phyloP scores from a whole-genome alignment of 2,113 vertebrate genomes.

The Dolichallabes microphthalmus region DNA sequence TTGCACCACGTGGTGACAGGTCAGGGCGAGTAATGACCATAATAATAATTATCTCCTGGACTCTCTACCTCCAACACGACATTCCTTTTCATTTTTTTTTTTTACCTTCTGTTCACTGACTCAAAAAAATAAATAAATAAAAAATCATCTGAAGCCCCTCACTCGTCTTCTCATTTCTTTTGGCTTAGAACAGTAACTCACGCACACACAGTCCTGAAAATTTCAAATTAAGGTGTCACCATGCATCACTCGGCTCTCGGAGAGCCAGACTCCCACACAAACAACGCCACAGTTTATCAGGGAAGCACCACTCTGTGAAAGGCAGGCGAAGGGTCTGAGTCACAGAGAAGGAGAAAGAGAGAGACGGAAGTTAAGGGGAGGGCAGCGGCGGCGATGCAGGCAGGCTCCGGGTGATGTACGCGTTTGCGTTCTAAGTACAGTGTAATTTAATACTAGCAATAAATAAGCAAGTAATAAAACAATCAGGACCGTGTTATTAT shows the following conservation, averaged over 20 bases:
- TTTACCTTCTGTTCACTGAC: conserved; percentile 50
- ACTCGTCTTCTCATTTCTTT: conserved; percentile 23
- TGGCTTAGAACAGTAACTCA: conserved; percentile 13
- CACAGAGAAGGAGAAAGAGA: conserved; percentile 14
- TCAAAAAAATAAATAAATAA: conserved; percentile 47
- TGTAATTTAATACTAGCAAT: not conserved
- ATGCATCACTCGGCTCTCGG: conserved; percentile 53
- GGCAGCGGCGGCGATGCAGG: not conserved
- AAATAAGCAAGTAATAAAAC: not conserved
- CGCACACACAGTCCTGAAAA: conserved; percentile 44
- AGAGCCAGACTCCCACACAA: conserved; percentile 54
- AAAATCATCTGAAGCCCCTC: conserved; percentile 30
- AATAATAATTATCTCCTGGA: conserved; percentile 55
- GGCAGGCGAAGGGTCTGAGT: conserved; percentile 40
- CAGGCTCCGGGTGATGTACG: conserved; percentile 8
- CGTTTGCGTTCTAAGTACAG: not conserved
- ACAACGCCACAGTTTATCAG: conserved; percentile 55
- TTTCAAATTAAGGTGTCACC: conserved; percentile 59
- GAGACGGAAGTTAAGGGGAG: conserved; percentile 25
- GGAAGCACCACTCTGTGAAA: conserved; percentile 55
- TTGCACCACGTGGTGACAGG: conserved; percentile 44
- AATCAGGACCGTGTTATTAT: not conserved
- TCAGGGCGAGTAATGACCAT: conserved; percentile 58
- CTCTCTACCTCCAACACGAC: not conserved
- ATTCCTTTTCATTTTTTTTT: conserved; percentile 11